phyloP scores from a whole-genome alignment of 2,888 invertebrate species.

The Digitonthophagus gazella region DNA sequence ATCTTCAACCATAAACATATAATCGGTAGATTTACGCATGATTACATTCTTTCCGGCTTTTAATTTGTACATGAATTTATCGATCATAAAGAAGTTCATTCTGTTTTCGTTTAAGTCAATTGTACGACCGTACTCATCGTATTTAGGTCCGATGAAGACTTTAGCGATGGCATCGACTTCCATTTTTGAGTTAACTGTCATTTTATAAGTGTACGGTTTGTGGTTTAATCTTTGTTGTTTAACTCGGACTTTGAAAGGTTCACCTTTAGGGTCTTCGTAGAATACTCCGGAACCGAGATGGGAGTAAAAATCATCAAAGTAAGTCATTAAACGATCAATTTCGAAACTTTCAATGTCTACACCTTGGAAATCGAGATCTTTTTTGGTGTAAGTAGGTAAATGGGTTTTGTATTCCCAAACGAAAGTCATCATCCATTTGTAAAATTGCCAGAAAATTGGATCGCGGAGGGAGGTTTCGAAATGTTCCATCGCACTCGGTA shows the following conservation, averaged over 20 bases:
- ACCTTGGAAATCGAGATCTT: slow-evolving; percentile 62
- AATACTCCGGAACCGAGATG: slow-evolving; percentile 63
- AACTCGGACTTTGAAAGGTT: slow-evolving; percentile 54
- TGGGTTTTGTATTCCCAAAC: slow-evolving; percentile 61
- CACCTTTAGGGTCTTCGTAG: slow-evolving; percentile 49
- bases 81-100: slow-evolving; percentile 64
- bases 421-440: slow-evolving; percentile 59
- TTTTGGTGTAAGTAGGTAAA: slow-evolving; percentile 61
- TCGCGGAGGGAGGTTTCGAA: slow-evolving; percentile 68
- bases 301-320: slow-evolving; percentile 66
- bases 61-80: slow-evolving; percentile 60
- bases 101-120: slow-evolving; percentile 61
- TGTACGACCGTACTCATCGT: slow-evolving; percentile 57
- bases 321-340: slow-evolving; percentile 66
- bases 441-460: slow-evolving; percentile 69
- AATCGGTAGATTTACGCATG: slow-evolving; percentile 52
- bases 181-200: slow-evolving; percentile 59
- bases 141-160: slow-evolving; percentile 69
- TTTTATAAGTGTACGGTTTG: slow-evolving; percentile 59
- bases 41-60: slow-evolving; percentile 62
- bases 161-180: slow-evolving; percentile 62
- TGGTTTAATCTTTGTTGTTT: slow-evolving; percentile 65
- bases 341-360: slow-evolving; percentile 64
- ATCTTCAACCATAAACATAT: slow-evolving; percentile 60
- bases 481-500: slow-evolving; percentile 60